Evolutionary conservation across 2,888 invertebrate genomes (phyloP).

Genomic region (Cacoxenus indagator): DNA sequence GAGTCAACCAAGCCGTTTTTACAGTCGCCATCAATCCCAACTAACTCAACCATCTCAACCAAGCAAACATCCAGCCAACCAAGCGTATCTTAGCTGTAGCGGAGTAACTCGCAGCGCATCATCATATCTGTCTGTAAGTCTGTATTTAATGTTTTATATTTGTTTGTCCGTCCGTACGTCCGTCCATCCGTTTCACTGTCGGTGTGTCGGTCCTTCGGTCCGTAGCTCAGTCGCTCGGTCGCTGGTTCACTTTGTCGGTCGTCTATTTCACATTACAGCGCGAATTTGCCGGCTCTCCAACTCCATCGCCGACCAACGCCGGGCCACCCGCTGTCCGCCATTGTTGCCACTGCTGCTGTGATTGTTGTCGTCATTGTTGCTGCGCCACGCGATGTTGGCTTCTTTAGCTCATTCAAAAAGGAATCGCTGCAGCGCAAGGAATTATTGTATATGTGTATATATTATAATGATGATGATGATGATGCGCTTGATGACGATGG

Average conservation of each 20-base stretch:
- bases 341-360: constrained; percentile 64
- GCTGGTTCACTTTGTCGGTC: constrained; percentile 31
- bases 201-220: constrained; percentile 40
- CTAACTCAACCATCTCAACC: too few species aligned
- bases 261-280: constrained; percentile 64
- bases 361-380: constrained; percentile 65
- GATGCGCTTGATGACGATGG: constrained; percentile 1
- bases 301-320: neutral
- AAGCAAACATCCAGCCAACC: too few species aligned
- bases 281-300: constrained; percentile 26
- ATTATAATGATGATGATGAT: constrained; percentile 38
- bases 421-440: constrained; percentile 63
- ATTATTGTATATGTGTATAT: constrained; percentile 56
- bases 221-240: constrained; percentile 40
- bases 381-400: constrained; percentile 54
- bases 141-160: constrained; percentile 65
- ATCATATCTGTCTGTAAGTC: constrained; percentile 44
- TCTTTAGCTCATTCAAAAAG: constrained; percentile 40
- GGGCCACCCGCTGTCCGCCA: constrained; percentile 36
- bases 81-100: constrained; percentile 65
- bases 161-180: neutral
- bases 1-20: constrained; percentile 51
- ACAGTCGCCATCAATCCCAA: constrained; percentile 54
- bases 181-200: neutral
- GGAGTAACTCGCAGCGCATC: constrained; percentile 33